A percentile compares a stretch with the other conserved stretches of the same genome.
phyloP scores from a whole-genome alignment of 2,113 vertebrate species.

The Dromiciops gliroides region DNA sequence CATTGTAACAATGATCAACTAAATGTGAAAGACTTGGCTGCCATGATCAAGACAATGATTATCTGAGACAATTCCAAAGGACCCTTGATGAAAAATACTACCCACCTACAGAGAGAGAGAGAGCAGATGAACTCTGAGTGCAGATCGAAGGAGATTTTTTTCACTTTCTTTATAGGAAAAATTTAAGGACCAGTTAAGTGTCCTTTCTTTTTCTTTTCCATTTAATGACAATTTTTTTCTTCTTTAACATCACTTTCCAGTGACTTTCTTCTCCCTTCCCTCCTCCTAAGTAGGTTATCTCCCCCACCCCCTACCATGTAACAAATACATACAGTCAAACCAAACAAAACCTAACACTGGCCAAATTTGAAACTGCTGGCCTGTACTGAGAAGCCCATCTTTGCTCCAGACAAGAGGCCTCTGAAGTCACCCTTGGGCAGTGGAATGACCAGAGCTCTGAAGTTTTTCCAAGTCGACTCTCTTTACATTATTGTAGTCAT shows the following conservation, averaged over 20 bases:
- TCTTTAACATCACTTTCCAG: neutral
- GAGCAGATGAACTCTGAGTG: no score
- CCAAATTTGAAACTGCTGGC: neutral
- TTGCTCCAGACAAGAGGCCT: neutral
- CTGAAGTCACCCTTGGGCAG: neutral
- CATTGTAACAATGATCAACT: no score
- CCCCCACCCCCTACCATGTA: neutral
- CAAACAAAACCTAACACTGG: neutral
- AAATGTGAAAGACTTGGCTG: neutral
- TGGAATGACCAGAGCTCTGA: neutral
- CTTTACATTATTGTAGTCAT: neutral
- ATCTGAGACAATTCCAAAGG: no score
- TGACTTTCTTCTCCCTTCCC: neutral
- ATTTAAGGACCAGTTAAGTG: neutral
- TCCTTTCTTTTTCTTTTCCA: neutral
- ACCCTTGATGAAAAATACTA: neutral
- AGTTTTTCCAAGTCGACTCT: neutral
- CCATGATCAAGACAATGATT: no score
- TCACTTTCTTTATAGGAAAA: neutral
- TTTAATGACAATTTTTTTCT: neutral
- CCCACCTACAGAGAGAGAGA: no score
- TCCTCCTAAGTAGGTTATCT: no score
- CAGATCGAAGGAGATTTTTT: neutral
- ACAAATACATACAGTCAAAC: neutral
- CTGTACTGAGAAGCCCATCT: neutral